These are phyloP conservation scores for Eremophila alpestris DNA, from an alignment of 2,797 vertebrate species.

Conservation along the genomic window DNA sequence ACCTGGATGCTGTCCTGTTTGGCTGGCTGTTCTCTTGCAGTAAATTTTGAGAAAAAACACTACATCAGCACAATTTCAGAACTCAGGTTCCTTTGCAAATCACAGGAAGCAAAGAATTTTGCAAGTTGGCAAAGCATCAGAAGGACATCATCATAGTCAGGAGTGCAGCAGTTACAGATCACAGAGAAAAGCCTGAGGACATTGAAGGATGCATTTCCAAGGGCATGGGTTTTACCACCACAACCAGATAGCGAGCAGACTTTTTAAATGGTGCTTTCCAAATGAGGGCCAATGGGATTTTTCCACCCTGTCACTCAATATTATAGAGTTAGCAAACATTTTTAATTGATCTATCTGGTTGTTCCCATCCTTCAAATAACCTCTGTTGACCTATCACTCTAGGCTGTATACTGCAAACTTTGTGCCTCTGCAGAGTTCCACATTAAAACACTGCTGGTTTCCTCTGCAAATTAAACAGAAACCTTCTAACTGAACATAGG, in stretches of 20 bases:
- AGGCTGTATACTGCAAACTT: not conserved
- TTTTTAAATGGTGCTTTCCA: not conserved
- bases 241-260: not conserved
- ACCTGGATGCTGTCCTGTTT: conserved; percentile 40
- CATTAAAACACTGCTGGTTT: not conserved
- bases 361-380: conserved; percentile 34
- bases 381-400: not conserved
- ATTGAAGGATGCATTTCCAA: not conserved
- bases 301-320: not conserved
- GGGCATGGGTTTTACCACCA: not conserved
- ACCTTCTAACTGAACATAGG: not conserved
- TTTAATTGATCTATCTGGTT: conserved; percentile 13
- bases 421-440: not conserved
- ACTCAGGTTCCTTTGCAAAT: not conserved
- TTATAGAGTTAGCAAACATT: not conserved
- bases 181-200: not conserved
- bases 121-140: not conserved
- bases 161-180: not conserved
- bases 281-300: not conserved
- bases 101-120: not conserved
- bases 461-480: not conserved
- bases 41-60: not conserved
- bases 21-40: not conserved
- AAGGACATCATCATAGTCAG: not conserved
- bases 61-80: conserved; percentile 16